Percentiles rank a stretch among this genome's conserved stretches.
Conservation (phyloP, 2,888 invertebrate genomes). For the Phanerotoma sp. region DNA sequence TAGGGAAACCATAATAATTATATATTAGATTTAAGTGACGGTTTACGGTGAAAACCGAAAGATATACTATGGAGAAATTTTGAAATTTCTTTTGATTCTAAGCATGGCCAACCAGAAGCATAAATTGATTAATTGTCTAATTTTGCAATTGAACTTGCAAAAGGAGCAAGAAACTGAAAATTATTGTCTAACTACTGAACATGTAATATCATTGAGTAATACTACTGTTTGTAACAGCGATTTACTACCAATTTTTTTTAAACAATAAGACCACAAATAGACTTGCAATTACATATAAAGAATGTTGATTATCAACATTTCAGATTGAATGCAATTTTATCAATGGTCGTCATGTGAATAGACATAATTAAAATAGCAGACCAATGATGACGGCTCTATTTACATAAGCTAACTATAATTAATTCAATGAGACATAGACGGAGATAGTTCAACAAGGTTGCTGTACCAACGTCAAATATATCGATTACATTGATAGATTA, state of each 20-base stretch:
- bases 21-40: no score
- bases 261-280: neutral
- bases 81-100: no score
- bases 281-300: neutral
- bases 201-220: no score
- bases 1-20: no score
- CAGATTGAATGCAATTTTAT: neutral
- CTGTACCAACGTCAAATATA: conserved; percentile 1
- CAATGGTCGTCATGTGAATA: neutral
- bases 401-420: conserved; percentile 5
- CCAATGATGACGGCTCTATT: conserved; percentile 18
- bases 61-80: no score
- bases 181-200: no score
- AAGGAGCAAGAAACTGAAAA: no score
- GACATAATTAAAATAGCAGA: conserved; percentile 6
- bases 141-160: no score
- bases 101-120: no score
- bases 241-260: neutral
- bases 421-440: conserved; percentile 24
- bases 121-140: no score
- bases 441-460: conserved; percentile 7
- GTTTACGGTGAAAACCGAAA: no score
- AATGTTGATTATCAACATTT: neutral
- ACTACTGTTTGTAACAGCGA: neutral
- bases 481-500: neutral